A percentile compares a stretch with the other conserved stretches of the same genome.
These are phyloP conservation scores for Spodoptera picta DNA, from an alignment of 2,888 invertebrate species.

Conservation along the genomic window DNA sequence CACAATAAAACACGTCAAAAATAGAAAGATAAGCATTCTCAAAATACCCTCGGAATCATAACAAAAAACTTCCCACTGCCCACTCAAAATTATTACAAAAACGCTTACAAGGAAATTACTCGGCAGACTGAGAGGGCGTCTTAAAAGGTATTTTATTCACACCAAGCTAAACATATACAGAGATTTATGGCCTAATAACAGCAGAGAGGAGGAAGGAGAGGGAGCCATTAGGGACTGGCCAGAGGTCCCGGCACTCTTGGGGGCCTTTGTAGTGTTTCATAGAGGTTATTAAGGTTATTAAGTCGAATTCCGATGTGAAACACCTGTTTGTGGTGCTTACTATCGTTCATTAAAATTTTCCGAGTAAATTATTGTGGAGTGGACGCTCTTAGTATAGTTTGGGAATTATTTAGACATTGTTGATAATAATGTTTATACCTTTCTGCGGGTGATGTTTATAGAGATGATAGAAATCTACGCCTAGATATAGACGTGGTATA, in stretches of 20 bases:
- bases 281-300: conserved; percentile 62
- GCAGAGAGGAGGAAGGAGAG: conserved; percentile 58
- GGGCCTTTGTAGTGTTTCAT: conserved; percentile 62
- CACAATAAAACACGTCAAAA: neutral
- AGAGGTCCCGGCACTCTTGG: conserved; percentile 57
- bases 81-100: conserved; percentile 51
- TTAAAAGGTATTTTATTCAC: conserved; percentile 60
- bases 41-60: conserved; percentile 5
- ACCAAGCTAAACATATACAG: conserved; percentile 60
- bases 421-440: neutral
- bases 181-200: conserved; percentile 74
- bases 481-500: too few species aligned
- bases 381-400: neutral
- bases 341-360: conserved; percentile 48
- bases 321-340: conserved; percentile 50
- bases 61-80: conserved; percentile 22
- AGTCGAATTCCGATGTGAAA: conserved; percentile 56
- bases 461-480: too few species aligned
- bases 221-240: conserved; percentile 65
- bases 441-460: too few species aligned
- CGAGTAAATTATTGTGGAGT: conserved; percentile 34
- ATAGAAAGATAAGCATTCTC: neutral
- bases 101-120: conserved; percentile 53
- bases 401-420: neutral
- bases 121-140: conserved; percentile 39